A percentile compares a stretch with the other conserved stretches of the same genome.
Evolutionary conservation across 2,113 vertebrate genomes (phyloP).

Genomic region (Cololabis saira): DNA sequence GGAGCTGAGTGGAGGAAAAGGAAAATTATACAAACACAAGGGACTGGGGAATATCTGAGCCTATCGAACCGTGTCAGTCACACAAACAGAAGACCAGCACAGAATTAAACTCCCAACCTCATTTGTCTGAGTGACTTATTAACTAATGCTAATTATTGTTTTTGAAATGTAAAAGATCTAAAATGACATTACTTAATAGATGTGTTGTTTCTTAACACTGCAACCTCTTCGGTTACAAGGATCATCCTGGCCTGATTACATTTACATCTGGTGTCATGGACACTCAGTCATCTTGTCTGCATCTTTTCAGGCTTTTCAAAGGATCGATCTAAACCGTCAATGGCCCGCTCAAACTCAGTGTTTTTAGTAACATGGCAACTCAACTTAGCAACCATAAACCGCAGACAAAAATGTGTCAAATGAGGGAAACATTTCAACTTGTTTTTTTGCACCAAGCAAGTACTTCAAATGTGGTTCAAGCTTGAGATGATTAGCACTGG

Average conservation of each 20-base stretch:
- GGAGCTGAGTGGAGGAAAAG: slow-evolving; percentile 60
- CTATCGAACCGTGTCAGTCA: neutral
- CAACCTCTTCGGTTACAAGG: neutral
- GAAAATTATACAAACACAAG: slow-evolving; percentile 51
- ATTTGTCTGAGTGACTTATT: too few species aligned
- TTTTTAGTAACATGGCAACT: slow-evolving; percentile 12
- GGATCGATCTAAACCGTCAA: neutral
- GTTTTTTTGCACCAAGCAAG: neutral
- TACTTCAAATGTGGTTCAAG: neutral
- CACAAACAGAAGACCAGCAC: neutral
- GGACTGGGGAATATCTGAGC: slow-evolving; percentile 1
- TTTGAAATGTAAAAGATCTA: too few species aligned
- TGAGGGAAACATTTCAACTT: neutral
- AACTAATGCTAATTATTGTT: too few species aligned
- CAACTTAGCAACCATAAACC: slow-evolving; percentile 1
- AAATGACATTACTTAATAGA: neutral
- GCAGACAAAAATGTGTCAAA: too few species aligned
- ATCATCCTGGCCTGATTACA: neutral
- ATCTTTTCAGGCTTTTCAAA: neutral
- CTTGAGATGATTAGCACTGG: neutral
- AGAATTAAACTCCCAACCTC: neutral
- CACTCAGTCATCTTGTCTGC: slow-evolving; percentile 15
- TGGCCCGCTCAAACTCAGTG: neutral
- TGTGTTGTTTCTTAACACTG: neutral
- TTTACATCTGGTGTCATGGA: slow-evolving; percentile 6